Evolutionary conservation across 2,113 vertebrate species (phyloP).

Genomic region (Cyprinodon variegatus): DNA sequence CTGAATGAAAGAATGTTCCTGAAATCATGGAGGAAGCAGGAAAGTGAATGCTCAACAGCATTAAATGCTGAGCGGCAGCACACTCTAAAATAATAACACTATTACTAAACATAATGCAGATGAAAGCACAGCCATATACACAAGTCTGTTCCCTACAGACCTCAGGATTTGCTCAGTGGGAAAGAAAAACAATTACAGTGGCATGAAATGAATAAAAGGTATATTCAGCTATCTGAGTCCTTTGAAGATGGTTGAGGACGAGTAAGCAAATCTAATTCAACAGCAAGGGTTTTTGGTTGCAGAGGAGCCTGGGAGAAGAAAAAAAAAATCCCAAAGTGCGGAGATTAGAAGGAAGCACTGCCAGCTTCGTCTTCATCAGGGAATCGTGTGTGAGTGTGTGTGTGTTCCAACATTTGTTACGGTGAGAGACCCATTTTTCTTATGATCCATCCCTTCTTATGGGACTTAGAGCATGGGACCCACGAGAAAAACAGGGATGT

Average conservation of each 20-base stretch:
- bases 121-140: conserved; percentile 56
- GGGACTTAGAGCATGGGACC: too few relatives aligned
- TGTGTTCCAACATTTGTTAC: neutral
- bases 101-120: conserved; percentile 62
- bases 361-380: conserved; percentile 36
- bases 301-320: conserved; percentile 1
- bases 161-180: conserved; percentile 54
- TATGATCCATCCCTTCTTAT: too few relatives aligned
- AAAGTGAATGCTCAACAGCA: conserved; percentile 24
- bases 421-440: too few relatives aligned
- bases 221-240: conserved; percentile 65
- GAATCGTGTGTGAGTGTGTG: conserved; percentile 6
- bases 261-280: conserved; percentile 71
- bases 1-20: conserved; percentile 42
- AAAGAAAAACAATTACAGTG: conserved; percentile 59
- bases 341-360: conserved; percentile 49
- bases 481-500: too few relatives aligned
- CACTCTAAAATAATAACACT: conserved; percentile 50
- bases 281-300: conserved; percentile 34
- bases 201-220: conserved; percentile 71
- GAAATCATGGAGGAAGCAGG: conserved; percentile 33
- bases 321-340: conserved; percentile 45
- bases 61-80: conserved; percentile 21
- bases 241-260: conserved; percentile 68
- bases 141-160: conserved; percentile 51